These are phyloP conservation scores for Passer domesticus DNA, from an alignment of 2,113 vertebrate genomes.

Conservation along the genomic window DNA sequence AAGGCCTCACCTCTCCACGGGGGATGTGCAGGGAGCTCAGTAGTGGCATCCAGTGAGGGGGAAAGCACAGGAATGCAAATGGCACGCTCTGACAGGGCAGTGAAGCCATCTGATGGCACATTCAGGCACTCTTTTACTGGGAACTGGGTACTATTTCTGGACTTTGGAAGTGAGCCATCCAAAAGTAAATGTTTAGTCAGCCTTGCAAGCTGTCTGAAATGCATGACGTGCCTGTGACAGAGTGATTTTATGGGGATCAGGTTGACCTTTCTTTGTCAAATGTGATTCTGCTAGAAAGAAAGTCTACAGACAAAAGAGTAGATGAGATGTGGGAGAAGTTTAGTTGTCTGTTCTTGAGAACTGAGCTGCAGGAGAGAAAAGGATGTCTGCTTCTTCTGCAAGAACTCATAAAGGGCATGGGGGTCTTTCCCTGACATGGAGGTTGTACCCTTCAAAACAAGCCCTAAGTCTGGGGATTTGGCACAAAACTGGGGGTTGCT, in stretches of 20 bases:
- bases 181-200: conserved; percentile 60
- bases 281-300: background rate
- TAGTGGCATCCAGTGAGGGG: background rate
- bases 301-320: background rate
- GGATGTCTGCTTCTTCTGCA: background rate
- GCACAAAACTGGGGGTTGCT: background rate
- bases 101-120: conserved; percentile 3
- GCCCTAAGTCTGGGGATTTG: background rate
- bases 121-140: background rate
- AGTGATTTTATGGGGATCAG: background rate
- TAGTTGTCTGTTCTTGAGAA: background rate
- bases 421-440: accelerated
- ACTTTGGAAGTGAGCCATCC: conserved; percentile 32
- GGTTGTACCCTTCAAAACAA: background rate
- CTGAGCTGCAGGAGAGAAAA: background rate
- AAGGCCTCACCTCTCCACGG: background rate
- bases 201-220: conserved; percentile 5
- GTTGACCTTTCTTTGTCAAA: background rate
- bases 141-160: background rate
- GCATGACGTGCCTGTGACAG: background rate
- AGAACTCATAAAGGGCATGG: background rate
- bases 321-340: background rate
- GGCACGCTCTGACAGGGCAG: background rate
- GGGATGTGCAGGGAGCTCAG: background rate
- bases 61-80: background rate